These are phyloP conservation scores for Falco concolor DNA, from an alignment of 2,797 vertebrate genomes.

Conservation along the genomic window DNA sequence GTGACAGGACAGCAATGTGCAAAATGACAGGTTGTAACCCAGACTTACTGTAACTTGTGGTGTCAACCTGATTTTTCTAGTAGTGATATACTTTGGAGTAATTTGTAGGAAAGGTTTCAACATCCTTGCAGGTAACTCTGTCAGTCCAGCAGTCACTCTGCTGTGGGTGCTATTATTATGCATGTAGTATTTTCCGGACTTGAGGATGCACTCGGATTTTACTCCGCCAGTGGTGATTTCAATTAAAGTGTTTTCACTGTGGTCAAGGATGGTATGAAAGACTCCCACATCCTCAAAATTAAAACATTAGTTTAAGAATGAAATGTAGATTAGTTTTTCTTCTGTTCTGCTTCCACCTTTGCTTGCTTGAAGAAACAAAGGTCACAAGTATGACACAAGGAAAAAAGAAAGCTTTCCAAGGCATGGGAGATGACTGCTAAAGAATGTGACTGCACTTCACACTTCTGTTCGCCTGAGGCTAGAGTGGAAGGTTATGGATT, in stretches of 20 bases:
- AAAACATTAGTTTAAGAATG: neutral
- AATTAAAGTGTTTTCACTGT: neutral
- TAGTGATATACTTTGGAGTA: neutral
- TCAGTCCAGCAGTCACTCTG: neutral
- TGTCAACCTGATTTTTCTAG: neutral
- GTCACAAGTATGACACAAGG: neutral
- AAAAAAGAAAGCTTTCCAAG: neutral
- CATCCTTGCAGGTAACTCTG: too few relatives aligned
- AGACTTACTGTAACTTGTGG: neutral
- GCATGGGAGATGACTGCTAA: neutral
- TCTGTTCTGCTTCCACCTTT: neutral
- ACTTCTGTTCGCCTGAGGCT: neutral
- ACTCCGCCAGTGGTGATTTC: neutral
- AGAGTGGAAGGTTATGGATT: neutral
- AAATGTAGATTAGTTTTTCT: neutral
- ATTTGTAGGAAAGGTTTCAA: neutral
- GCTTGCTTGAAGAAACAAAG: neutral
- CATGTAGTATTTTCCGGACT: neutral
- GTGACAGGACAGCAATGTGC: neutral
- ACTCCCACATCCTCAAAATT: neutral
- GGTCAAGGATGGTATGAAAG: neutral
- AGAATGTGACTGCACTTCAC: neutral
- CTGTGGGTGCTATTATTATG: too few relatives aligned
- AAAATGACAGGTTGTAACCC: neutral
- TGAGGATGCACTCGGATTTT: neutral